These are phyloP conservation scores for Ispidina picta DNA, from an alignment of 2,797 vertebrate species.

Conservation along the genomic window DNA sequence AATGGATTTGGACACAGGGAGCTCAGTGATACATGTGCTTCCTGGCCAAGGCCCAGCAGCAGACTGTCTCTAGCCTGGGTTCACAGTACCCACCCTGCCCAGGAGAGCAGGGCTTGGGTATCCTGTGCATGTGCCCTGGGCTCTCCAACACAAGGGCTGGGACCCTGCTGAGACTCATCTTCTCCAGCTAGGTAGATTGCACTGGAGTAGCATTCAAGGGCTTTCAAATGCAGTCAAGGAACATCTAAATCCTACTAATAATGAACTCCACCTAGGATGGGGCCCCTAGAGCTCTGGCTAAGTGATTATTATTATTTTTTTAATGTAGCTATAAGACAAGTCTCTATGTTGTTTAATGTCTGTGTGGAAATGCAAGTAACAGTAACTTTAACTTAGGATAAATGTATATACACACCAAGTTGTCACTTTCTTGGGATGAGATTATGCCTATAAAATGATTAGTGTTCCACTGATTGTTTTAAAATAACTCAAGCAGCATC, in stretches of 20 bases:
- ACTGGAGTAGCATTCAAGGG: not conserved
- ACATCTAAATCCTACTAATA: not conserved
- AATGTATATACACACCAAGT: conserved; percentile 47
- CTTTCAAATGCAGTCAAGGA: not conserved
- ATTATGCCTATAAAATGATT: conserved; percentile 83
- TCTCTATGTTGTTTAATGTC: not conserved
- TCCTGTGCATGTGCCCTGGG: not conserved
- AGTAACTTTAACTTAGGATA: conserved; percentile 4
- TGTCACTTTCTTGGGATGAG: conserved; percentile 77
- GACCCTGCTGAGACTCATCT: accelerated
- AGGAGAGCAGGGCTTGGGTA: not conserved
- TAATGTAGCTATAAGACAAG: not conserved
- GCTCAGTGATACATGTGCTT: conserved; percentile 1
- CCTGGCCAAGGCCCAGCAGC: not conserved
- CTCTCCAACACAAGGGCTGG: not conserved
- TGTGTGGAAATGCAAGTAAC: not conserved
- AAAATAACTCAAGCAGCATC: conserved; percentile 84
- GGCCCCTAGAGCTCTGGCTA: not conserved
- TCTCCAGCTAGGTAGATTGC: not conserved
- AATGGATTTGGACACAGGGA: conserved; percentile 33
- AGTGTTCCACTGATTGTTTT: conserved; percentile 84
- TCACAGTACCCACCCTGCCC: not conserved
- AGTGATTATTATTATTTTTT: not conserved
- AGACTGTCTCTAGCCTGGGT: not conserved
- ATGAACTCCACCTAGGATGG: not conserved